Conservation (phyloP, 2,113 vertebrate species). For the Tapirus terrestris region DNA sequence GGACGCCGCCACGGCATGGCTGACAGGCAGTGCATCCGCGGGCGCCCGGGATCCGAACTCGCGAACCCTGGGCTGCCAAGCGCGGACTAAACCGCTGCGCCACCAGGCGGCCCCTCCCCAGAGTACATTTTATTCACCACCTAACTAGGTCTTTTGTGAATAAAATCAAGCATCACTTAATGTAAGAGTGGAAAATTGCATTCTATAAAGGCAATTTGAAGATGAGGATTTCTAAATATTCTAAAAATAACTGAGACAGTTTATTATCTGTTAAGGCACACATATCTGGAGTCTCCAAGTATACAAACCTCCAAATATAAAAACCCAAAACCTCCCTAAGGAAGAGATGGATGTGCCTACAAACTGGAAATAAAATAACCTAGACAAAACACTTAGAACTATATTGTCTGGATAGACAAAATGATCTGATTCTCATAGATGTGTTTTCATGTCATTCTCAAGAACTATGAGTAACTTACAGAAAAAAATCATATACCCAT, state of each 20-base stretch:
- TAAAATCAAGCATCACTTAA: slow-evolving; percentile 46
- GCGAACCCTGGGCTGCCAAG: too few species aligned
- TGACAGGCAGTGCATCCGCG: too few species aligned
- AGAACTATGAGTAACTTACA: not conserved
- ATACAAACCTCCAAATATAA: not conserved
- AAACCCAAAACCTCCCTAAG: not conserved
- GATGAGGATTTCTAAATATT: slow-evolving; percentile 38
- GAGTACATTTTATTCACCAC: slow-evolving; percentile 17
- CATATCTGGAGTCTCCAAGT: not conserved
- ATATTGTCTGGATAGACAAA: not conserved
- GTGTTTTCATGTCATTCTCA: not conserved
- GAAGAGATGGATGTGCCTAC: not conserved
- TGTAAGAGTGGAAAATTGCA: not conserved
- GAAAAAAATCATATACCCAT: not conserved
- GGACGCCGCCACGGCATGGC: too few species aligned
- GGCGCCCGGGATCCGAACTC: too few species aligned
- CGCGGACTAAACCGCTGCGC: too few species aligned
- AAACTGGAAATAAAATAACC: slow-evolving; percentile 13
- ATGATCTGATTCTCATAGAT: not conserved
- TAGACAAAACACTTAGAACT: slow-evolving; percentile 7
- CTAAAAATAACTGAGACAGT: slow-evolving; percentile 23
- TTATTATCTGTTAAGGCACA: slow-evolving; percentile 33
- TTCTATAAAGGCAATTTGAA: slow-evolving; percentile 1
- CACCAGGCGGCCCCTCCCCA: too few species aligned
- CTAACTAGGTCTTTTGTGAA: slow-evolving; percentile 50